Evolutionary conservation across 2,888 invertebrate genomes (phyloP).

Genomic region (Ormyrus thymus): DNA sequence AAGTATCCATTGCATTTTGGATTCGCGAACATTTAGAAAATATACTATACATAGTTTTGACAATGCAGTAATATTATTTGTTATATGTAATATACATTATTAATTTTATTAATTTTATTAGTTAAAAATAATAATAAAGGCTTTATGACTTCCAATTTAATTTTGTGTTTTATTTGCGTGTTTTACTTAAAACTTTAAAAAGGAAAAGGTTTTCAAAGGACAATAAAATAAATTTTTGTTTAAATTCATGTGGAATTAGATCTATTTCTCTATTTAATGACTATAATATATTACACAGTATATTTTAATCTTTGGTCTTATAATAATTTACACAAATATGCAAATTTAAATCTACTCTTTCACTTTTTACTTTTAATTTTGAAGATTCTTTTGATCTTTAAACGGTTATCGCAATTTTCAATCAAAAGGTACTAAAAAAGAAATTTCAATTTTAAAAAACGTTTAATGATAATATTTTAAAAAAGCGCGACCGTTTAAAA

Average conservation of each 20-base stretch:
- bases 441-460: not conserved
- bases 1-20: constrained; percentile 48
- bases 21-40: constrained; percentile 47
- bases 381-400: constrained; percentile 48
- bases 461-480: constrained; percentile 12
- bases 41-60: constrained; percentile 56
- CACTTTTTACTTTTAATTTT: constrained; percentile 43
- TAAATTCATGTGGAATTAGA: constrained; percentile 53
- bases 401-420: constrained; percentile 42
- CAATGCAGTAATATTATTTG: constrained; percentile 56
- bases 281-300: constrained; percentile 60
- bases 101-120: constrained; percentile 55
- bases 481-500: constrained; percentile 48
- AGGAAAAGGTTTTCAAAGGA: not conserved
- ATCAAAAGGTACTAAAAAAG: constrained; percentile 22
- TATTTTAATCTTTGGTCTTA: constrained; percentile 64
- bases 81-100: constrained; percentile 54
- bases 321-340: constrained; percentile 58
- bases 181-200: not conserved
- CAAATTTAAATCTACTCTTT: constrained; percentile 53
- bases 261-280: constrained; percentile 57
- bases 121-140: constrained; percentile 56
- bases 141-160: constrained; percentile 51
- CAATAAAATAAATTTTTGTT: constrained; percentile 7
- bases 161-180: constrained; percentile 7